Conservation (phyloP, 2,797 vertebrate species). For the Lemur catta region DNA sequence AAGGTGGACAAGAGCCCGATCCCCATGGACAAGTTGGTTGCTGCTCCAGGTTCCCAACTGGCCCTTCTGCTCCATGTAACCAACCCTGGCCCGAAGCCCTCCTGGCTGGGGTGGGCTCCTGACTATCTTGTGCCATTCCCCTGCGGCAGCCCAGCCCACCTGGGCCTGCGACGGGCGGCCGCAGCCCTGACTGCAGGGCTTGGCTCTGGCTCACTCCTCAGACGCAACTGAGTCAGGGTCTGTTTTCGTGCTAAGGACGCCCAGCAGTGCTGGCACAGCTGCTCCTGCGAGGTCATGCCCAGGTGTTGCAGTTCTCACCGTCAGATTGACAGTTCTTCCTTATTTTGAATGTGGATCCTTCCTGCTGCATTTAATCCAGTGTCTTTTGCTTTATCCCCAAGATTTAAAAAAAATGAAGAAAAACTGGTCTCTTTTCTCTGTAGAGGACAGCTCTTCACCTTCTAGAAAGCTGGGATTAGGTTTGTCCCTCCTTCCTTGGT, state of each 20-base stretch:
- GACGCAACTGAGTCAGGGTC: not conserved
- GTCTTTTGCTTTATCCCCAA: not conserved
- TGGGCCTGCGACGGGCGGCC: rapidly evolving
- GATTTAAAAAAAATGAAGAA: not conserved
- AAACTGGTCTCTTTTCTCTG: not conserved
- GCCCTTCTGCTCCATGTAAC: not conserved
- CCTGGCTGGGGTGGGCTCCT: not conserved
- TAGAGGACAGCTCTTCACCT: not conserved
- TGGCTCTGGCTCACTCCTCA: not conserved
- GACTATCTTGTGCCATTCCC: not conserved
- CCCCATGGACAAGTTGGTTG: not conserved
- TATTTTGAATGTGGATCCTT: not conserved
- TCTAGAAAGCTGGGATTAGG: not conserved
- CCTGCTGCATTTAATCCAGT: not conserved
- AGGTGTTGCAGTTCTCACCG: not conserved
- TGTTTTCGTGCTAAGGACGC: not conserved
- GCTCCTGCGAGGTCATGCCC: not conserved
- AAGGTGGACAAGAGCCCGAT: not conserved
- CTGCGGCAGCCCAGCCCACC: not conserved
- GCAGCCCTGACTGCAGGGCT: not conserved
- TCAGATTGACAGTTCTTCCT: not conserved
- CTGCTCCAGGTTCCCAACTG: not conserved
- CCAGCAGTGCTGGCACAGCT: not conserved
- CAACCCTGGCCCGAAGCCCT: not conserved
- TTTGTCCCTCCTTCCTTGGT: not conserved